Percentiles rank a stretch among this genome's conserved stretches.
Conservation (phyloP, 2,797 vertebrate genomes). For the Microhierax caerulescens region DNA sequence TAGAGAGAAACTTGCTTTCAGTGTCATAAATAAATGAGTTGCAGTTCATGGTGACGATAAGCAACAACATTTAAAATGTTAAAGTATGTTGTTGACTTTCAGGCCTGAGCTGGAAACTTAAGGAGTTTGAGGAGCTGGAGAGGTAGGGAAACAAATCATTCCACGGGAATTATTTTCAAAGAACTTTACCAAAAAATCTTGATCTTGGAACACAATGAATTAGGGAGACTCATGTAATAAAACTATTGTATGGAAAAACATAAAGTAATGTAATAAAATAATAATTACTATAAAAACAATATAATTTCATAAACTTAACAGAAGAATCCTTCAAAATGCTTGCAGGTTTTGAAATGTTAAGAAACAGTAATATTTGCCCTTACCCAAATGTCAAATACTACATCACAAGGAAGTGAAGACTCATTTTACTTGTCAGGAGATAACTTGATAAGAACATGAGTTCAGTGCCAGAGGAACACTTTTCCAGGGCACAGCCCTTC, state of each 20-base stretch:
- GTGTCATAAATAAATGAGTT: not conserved
- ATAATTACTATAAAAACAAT: not conserved
- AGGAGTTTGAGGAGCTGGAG: not conserved
- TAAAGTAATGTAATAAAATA: no score
- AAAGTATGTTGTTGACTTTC: conserved; percentile 8
- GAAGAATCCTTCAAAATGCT: not conserved
- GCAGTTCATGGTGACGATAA: conserved; percentile 5
- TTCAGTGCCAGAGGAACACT: not conserved
- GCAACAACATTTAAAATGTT: not conserved
- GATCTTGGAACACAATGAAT: not conserved
- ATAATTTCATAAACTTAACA: not conserved
- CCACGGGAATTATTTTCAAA: not conserved
- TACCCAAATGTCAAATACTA: not conserved
- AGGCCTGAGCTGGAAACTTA: not conserved
- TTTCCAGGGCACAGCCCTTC: not conserved
- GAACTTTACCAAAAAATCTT: not conserved
- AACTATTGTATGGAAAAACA: not conserved
- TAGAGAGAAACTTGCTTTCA: not conserved
- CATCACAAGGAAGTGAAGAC: not conserved
- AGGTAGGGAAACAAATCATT: not conserved
- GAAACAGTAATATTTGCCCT: not conserved
- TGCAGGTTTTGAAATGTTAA: not conserved
- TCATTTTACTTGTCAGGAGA: not conserved
- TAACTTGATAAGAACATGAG: not conserved
- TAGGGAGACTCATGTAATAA: not conserved